These are phyloP conservation scores for Trissolcus brochymenae DNA, from an alignment of 2,888 invertebrate species.

Conservation along the genomic window DNA sequence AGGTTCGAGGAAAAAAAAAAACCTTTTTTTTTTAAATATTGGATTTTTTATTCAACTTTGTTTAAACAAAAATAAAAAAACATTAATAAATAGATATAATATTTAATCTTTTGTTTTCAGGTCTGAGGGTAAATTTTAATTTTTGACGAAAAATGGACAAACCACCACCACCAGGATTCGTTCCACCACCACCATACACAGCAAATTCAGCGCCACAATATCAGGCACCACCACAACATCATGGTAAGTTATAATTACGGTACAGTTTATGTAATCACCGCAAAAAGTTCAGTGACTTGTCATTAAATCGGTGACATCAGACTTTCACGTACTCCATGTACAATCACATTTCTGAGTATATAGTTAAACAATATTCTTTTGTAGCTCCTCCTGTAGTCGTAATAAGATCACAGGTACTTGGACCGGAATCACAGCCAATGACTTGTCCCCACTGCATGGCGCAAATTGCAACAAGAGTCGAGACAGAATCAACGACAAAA, in stretches of 20 bases:
- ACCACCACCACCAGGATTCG: conserved; percentile 4
- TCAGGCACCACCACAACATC: background rate
- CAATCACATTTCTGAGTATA: background rate
- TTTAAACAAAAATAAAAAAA: too few species aligned
- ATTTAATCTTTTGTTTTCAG: too few species aligned
- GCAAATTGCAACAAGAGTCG: conserved; percentile 74
- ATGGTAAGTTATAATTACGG: background rate
- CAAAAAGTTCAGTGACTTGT: background rate
- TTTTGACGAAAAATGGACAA: background rate
- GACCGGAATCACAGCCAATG: conserved; percentile 72
- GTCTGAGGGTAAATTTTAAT: too few species aligned
- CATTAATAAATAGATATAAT: too few species aligned
- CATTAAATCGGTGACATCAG: too few species aligned
- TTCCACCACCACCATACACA: conserved; percentile 60
- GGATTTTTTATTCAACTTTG: too few species aligned
- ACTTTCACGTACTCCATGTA: background rate
- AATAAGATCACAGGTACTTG: conserved; percentile 60
- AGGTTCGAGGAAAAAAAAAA: too few species aligned
- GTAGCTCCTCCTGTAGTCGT: background rate
- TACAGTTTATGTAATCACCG: background rate
- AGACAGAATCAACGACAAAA: conserved; percentile 75
- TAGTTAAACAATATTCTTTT: background rate
- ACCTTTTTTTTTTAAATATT: too few species aligned
- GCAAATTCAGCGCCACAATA: background rate
- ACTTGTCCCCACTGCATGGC: conserved; percentile 77